Conservation (phyloP, 35 echinoderm and acorn worm genomes). For the Acanthaster planci region DNA sequence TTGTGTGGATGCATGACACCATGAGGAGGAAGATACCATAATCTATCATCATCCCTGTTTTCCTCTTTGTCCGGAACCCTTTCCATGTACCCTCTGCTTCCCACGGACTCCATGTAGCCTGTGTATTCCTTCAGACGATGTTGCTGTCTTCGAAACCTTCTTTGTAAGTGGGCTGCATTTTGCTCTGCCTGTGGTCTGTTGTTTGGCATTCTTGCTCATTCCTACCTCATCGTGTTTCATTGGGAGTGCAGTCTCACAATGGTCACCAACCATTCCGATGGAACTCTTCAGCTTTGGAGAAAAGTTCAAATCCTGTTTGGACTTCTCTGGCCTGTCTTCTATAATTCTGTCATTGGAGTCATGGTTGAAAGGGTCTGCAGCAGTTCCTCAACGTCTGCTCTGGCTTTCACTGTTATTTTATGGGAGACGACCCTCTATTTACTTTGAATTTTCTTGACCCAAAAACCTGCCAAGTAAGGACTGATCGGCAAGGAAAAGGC, state of each 20-base stretch:
- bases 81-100: slow-evolving; percentile 51
- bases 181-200: slow-evolving; percentile 62
- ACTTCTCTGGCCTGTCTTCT: slow-evolving; percentile 56
- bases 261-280: slow-evolving; percentile 44
- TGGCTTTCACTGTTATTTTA: slow-evolving; percentile 15
- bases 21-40: slow-evolving; percentile 76
- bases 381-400: slow-evolving; percentile 10
- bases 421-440: no score
- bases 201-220: slow-evolving; percentile 64
- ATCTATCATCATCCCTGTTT: slow-evolving; percentile 29
- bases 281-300: slow-evolving; percentile 52
- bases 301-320: slow-evolving; percentile 65
- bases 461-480: slow-evolving; percentile 49
- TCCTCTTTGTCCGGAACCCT: slow-evolving; percentile 12
- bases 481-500: slow-evolving; percentile 43
- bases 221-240: slow-evolving; percentile 44
- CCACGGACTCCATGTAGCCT: slow-evolving; percentile 37
- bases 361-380: slow-evolving; percentile 37
- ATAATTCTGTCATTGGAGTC: slow-evolving; percentile 63
- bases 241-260: slow-evolving; percentile 67
- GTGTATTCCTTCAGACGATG: slow-evolving; percentile 46
- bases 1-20: slow-evolving; percentile 59
- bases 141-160: slow-evolving; percentile 27
- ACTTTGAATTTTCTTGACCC: slow-evolving; percentile 33
- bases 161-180: slow-evolving; percentile 34